A percentile compares a stretch with the other conserved stretches of the same genome.
Conservation (phyloP, 2,113 vertebrate species). For the Takifugu bimaculatus region DNA sequence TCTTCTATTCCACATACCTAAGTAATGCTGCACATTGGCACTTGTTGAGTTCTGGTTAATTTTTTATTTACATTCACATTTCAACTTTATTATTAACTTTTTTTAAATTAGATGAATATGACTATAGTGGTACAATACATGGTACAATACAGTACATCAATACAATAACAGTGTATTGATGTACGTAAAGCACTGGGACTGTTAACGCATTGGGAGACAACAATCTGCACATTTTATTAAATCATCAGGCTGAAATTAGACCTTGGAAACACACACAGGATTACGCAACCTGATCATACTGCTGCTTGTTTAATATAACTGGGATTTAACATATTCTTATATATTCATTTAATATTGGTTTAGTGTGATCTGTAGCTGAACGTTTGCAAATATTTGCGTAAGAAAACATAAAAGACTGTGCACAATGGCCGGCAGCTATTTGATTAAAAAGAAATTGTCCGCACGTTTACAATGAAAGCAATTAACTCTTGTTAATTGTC, state of each 20-base stretch:
- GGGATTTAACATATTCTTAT: constrained; percentile 33
- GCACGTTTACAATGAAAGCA: too few relatives aligned
- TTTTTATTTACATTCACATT: constrained; percentile 59
- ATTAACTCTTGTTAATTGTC: too few relatives aligned
- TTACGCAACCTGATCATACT: too few relatives aligned
- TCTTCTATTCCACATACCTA: constrained; percentile 46
- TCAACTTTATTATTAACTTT: constrained; percentile 64
- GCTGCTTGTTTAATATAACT: constrained; percentile 8
- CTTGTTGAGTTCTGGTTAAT: constrained; percentile 68
- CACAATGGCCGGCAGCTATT: too few relatives aligned
- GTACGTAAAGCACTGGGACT: constrained; percentile 46
- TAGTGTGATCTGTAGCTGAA: not conserved
- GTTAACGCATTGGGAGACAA: constrained; percentile 32
- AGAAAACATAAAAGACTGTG: too few relatives aligned
- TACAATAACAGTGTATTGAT: constrained; percentile 52
- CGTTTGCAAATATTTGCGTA: not conserved
- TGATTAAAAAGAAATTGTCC: too few relatives aligned
- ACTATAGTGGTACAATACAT: constrained; percentile 40
- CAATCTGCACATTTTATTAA: constrained; percentile 8
- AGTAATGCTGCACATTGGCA: constrained; percentile 22
- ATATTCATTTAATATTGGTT: constrained; percentile 9
- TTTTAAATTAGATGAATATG: constrained; percentile 62
- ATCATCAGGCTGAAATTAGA: too few relatives aligned
- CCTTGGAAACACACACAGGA: too few relatives aligned
- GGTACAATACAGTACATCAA: not conserved